Conservation (phyloP, 2,113 vertebrate species). For the Corynorhinus townsendii region DNA sequence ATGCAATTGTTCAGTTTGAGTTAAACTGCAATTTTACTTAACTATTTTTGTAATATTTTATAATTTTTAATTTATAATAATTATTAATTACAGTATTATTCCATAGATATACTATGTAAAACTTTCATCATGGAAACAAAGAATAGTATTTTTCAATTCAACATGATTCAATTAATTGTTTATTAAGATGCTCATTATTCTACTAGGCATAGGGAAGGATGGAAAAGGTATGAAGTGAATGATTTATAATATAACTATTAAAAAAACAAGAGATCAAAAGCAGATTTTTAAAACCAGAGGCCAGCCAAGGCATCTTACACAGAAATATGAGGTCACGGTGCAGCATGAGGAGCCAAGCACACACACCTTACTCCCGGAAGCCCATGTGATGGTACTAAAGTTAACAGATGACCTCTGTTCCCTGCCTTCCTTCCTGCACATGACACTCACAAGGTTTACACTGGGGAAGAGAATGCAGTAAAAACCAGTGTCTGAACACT, state of each 20-base stretch:
- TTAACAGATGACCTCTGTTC: not conserved
- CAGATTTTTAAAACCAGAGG: not conserved
- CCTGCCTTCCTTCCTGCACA: not conserved
- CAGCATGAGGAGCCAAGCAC: not conserved
- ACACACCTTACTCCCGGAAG: not conserved
- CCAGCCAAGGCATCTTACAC: not conserved
- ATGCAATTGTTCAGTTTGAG: not conserved
- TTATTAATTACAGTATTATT: not conserved
- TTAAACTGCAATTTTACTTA: not conserved
- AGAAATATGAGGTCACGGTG: not conserved
- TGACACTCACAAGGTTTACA: slow-evolving; percentile 56
- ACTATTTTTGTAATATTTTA: not conserved
- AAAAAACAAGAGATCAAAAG: not conserved
- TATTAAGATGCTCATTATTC: not conserved
- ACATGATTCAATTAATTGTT: not conserved
- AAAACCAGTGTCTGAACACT: not conserved
- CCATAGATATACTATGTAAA: not conserved
- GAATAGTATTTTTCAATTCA: not conserved
- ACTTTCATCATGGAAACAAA: not conserved
- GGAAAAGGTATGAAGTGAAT: not conserved
- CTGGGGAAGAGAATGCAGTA: not conserved
- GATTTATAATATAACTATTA: not conserved
- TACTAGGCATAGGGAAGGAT: not conserved
- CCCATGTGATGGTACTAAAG: not conserved
- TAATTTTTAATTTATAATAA: not conserved